Base-by-base conservation (phyloP, 2,888 invertebrate species). In the Rhyacophila evoluta region DNA sequence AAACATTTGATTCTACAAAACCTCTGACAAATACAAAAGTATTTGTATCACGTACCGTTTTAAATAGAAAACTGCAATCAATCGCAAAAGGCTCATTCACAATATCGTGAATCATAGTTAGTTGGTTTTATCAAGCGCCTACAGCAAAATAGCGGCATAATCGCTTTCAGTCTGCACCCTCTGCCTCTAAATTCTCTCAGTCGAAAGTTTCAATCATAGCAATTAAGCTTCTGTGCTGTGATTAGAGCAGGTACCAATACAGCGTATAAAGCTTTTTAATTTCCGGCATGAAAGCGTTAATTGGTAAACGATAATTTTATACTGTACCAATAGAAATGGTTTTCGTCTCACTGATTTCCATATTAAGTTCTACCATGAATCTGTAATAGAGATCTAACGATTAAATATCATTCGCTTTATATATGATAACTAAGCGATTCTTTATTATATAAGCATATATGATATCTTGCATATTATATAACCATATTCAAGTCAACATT, bases 241-340 rank as follows among this genome's bases (percentile, higher is more conserved):
- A 55, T 55, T 55, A 55, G 25, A 55, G 55, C 55, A 25, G 25
- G 25, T 55, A 55, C 55, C 55, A 15, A 55, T 10, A 12, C 15
- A 25, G 8, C 19, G 55, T 55, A 55, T 55, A 55, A 55, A 55
- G 55, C 55, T 19, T 55, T 55, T 55, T 55, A 55, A 55, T 55
- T 55, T 55, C 55, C 55, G 55, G 55, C 25, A 55, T 8, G 15
- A 55, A 19, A 55, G 55, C 55, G 55, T 55, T 55, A 55, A 55
- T 19, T 55, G 55, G 19, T 55, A 55, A 19, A 55, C 55, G 55
- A 55, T 55, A 55, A 55, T 55, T 55, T 55, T 25, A 55, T 55
- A 55, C 55, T 19, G 55, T 8, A 25, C 19, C 55, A 19, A 55
- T 12, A 25, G 55, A 55, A 55, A 55, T 19, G 55, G 19, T 55